Percentiles rank a stretch among this genome's conserved stretches.
phyloP scores from a whole-genome alignment of 2,888 invertebrate genomes.

The Drosophila longiperda region DNA sequence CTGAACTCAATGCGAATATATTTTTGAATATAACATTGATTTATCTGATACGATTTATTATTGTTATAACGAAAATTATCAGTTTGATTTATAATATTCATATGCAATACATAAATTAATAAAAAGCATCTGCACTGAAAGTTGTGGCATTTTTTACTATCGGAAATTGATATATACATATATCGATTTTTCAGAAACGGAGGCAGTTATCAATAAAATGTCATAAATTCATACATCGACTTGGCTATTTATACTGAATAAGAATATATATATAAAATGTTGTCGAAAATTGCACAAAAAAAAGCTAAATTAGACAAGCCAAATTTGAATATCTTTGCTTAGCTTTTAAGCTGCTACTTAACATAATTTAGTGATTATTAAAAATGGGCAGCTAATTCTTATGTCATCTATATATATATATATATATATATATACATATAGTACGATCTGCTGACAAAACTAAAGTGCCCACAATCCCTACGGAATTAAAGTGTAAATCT shows the following conservation, averaged over 20 bases:
- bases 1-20: background rate
- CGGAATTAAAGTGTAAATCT: background rate
- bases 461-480: background rate
- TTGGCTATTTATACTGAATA: too few relatives aligned
- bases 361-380: too few relatives aligned
- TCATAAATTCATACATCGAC: background rate
- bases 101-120: background rate
- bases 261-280: background rate
- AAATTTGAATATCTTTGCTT: background rate
- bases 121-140: background rate
- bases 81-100: background rate
- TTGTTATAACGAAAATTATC: background rate
- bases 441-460: background rate
- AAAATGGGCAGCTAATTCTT: background rate
- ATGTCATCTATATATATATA: background rate
- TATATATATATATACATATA: too few relatives aligned
- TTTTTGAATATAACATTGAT: background rate
- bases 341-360: background rate
- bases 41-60: background rate
- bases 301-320: background rate
- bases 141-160: background rate
- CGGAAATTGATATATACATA: background rate
- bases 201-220: background rate
- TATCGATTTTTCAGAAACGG: background rate
- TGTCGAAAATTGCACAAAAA: conserved; percentile 4